phyloP scores from a whole-genome alignment of 2,113 vertebrate species.

The Formicarius rufipectus region DNA sequence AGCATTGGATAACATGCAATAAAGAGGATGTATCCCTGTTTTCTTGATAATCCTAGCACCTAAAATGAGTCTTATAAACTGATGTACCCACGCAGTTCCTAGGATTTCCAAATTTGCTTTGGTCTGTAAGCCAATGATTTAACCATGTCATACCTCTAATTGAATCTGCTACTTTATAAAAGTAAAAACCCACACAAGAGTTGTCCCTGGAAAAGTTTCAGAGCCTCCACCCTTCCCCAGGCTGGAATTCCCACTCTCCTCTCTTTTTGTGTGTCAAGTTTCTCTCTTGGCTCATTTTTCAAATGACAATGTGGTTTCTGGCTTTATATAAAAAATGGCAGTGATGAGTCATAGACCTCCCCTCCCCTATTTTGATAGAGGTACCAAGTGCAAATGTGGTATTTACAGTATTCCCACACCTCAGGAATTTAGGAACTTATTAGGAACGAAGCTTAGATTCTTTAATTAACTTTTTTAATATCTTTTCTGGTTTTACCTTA shows the following conservation, averaged over 20 bases:
- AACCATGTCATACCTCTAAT: neutral
- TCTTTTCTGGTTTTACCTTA: neutral
- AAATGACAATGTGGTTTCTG: neutral
- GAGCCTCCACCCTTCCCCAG: conserved; percentile 15
- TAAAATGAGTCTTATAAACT: neutral
- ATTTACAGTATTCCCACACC: neutral
- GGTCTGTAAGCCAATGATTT: neutral
- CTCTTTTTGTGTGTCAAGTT: neutral
- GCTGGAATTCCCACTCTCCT: neutral
- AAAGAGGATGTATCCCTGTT: neutral
- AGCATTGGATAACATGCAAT: neutral
- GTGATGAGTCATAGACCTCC: neutral
- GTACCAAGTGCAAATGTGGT: neutral
- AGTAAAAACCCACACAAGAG: neutral
- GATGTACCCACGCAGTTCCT: neutral
- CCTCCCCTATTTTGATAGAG: neutral
- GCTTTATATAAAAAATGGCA: neutral
- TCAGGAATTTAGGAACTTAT: neutral
- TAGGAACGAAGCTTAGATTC: neutral
- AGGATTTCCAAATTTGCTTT: neutral
- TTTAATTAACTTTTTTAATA: neutral
- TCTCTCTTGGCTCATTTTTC: neutral
- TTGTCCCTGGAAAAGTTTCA: neutral
- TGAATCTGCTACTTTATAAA: neutral
- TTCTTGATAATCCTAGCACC: neutral